Conservation (phyloP, 2,888 invertebrate genomes). For the Choreutis nemorana region DNA sequence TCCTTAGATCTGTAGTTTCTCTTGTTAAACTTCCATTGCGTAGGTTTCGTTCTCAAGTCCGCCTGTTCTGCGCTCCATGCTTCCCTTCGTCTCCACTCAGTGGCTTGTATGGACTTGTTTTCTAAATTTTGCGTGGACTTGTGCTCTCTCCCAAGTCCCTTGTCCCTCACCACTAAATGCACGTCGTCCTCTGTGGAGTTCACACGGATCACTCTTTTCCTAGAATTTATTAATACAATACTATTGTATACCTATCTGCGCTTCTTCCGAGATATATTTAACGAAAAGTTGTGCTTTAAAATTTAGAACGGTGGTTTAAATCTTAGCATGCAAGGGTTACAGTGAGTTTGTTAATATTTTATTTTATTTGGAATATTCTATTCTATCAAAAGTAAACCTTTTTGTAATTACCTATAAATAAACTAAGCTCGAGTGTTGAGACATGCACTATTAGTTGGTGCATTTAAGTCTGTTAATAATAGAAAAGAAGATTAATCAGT, state of each 20-base stretch:
- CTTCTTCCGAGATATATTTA: too few species aligned
- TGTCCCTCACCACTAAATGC: slow-evolving; percentile 76
- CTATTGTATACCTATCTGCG: slow-evolving; percentile 62
- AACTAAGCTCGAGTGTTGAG: slow-evolving; percentile 35
- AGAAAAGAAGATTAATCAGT: slow-evolving; percentile 28
- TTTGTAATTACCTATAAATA: slow-evolving; percentile 35
- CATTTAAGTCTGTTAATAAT: slow-evolving; percentile 43
- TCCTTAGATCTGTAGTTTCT: slow-evolving; percentile 65
- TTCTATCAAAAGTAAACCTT: slow-evolving; percentile 10
- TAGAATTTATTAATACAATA: slow-evolving; percentile 69
- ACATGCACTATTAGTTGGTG: slow-evolving; percentile 44
- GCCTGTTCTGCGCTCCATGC: slow-evolving; percentile 86
- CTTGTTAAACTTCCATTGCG: slow-evolving; percentile 79
- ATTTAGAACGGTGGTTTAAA: too few species aligned
- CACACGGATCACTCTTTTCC: slow-evolving; percentile 78
- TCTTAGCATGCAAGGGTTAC: too few species aligned
- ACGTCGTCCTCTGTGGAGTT: slow-evolving; percentile 78
- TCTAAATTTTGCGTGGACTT: slow-evolving; percentile 77
- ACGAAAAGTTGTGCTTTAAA: too few species aligned
- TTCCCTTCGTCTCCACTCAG: slow-evolving; percentile 81
- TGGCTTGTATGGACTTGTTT: slow-evolving; percentile 79
- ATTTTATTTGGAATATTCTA: background rate
- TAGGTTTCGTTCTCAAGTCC: slow-evolving; percentile 72
- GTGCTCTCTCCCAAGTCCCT: slow-evolving; percentile 75
- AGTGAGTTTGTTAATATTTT: too few species aligned